Evolutionary conservation across 2,797 vertebrate species (phyloP), one percentile per base, ranked within the genome.

Genomic region (Toxotes lorentzi): DNA sequence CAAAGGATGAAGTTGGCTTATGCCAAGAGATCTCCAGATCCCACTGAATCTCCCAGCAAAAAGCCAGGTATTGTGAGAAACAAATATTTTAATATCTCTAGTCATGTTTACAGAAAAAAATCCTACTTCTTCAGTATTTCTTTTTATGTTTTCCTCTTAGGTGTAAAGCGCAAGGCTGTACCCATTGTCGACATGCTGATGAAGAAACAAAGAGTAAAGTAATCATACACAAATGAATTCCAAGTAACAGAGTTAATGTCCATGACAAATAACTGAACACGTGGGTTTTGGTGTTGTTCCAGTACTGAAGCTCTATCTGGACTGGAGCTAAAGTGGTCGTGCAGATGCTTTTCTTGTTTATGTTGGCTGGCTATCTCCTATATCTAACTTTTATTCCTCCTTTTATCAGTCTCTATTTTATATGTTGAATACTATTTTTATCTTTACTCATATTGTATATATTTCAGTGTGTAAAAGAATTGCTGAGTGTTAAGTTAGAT

Each of bases 1-100:
- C 93, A 93, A 86, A 92, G 91, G 79, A 95, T 95, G 94, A 96
- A 96, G 81, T 57, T 79, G 0, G 94, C 95, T 1, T 95, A 92
- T 32, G 89, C 94, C 24, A 91, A 89, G 58, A 92, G 92, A 70
- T 89, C 92, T 0, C 1, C 51, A 50, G 54, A 77, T 21, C 0
- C 47, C 2, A 4, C 60, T 0, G 75, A 86, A 32, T 83, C 88
- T 41, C 84, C 89, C 12, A 70, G 6, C 30, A 88, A 88, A 81
- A 90, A 66, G 23, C 88, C 89, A 87, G 88, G 91, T 93, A 82
- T n/a, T 0, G 0, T 45, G 40, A 24, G 12, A 40, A 60, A 59
- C 11, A 3, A 21, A 0, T 0, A 7, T 34, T 53, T 24, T 21
- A 4, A 32, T 13, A 8, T 24, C 14, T 59, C 1, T 23, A 2